Percentiles rank a stretch among this genome's conserved stretches.
These are phyloP conservation scores for Anthoptus insignis DNA, from an alignment of 2,888 invertebrate genomes.

Conservation along the genomic window DNA sequence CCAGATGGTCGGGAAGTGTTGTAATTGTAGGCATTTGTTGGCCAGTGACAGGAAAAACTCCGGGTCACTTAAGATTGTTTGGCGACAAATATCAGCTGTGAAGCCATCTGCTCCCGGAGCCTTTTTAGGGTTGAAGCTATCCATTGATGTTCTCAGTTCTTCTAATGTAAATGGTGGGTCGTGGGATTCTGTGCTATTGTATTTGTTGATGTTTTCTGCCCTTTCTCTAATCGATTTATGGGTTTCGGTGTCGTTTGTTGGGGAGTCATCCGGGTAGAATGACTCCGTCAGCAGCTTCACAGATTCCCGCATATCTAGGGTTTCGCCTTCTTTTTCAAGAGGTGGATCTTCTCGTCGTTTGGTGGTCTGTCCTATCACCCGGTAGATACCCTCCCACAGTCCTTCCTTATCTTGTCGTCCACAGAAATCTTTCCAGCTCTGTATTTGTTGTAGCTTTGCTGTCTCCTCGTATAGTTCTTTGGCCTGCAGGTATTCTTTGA, in stretches of 20 bases:
- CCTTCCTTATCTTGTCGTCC: background rate
- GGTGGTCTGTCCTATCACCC: background rate
- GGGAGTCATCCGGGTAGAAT: background rate
- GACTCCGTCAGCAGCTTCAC: background rate
- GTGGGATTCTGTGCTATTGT: background rate
- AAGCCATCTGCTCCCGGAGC: background rate
- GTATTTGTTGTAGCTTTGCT: background rate
- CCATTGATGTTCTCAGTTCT: background rate
- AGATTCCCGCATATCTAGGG: background rate
- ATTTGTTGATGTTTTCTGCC: background rate
- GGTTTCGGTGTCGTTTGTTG: background rate
- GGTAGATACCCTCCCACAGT: background rate
- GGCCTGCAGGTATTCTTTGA: background rate
- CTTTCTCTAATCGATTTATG: background rate
- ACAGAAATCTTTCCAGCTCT: background rate
- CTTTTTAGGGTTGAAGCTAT: background rate
- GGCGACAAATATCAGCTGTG: background rate
- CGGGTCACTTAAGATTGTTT: background rate
- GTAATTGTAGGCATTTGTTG: background rate
- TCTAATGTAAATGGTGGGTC: background rate
- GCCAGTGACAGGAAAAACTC: background rate
- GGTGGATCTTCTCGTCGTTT: background rate
- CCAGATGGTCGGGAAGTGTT: background rate
- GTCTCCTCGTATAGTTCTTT: background rate
- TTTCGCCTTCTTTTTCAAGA: background rate